Base-by-base conservation (phyloP, 2,888 invertebrate genomes). In the Andrena trimmerana region DNA sequence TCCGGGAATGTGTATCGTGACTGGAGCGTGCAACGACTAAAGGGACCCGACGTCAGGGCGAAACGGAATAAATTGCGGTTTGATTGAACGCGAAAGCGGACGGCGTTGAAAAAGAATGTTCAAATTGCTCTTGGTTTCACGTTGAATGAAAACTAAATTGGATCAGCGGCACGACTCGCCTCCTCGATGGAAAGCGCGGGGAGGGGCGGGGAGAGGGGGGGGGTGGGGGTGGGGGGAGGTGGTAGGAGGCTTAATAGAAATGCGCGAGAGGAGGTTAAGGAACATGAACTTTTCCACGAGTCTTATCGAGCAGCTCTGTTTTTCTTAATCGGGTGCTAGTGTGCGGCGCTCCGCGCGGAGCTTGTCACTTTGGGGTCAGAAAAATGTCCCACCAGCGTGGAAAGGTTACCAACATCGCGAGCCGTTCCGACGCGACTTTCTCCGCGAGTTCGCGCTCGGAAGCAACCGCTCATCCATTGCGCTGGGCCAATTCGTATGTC, bases 231-330 rank as follows among this genome's bases (percentile, higher is more conserved):
- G 20, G 20, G 20, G 20, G 20, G 20, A 0, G 20, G 20, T n/a
- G n/a, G 20, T 20, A 20, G 20, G 20, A 20, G 20, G 24, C 62
- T 20, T 79, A 78, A 81, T 81, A 71, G 80, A 81, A 81, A 78
- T 63, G 79, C 79, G 71, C 16, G 42, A 48, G 65, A 29, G 48
- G 57, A 79, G 80, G 72, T 81, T 81, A 81, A 81, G 81, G 80
- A 81, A 82, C 76, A 75, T 65, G 52, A 81, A 83, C 76, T 81
- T 83, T 83, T 81, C 82, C 82, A 76, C 65, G 33, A 76, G 57
- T 68, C 68, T 83, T 83, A 83, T 83, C 82, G 67, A 68, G 50
- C 31, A 31, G 13, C 31, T 60, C n/a, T 60, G 31, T 31, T n/a
- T 69, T 81, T 81, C 75, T 75, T 75, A 83, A 81, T 81, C 70